phyloP scores from a whole-genome alignment of 2,888 invertebrate genomes.

The Laspeyria flexula region DNA sequence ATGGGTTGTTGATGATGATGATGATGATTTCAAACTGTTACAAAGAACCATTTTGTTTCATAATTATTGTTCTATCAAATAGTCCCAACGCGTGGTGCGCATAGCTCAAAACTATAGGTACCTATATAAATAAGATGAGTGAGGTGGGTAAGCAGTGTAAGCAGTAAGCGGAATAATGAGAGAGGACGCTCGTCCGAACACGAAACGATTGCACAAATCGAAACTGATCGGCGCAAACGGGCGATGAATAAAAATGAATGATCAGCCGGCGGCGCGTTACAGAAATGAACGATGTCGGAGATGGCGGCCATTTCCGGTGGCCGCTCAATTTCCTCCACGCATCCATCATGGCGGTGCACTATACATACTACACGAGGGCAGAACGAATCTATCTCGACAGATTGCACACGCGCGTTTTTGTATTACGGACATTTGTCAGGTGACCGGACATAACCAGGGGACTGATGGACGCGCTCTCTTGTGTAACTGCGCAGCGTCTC shows the following conservation, averaged over 20 bases:
- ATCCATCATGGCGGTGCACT: slow-evolving; percentile 47
- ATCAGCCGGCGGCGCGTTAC: slow-evolving; percentile 31
- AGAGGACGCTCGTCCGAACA: background rate
- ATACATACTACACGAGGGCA: background rate
- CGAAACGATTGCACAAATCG: slow-evolving; percentile 4
- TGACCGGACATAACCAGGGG: background rate
- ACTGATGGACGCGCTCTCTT: background rate
- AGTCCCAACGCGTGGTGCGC: no score
- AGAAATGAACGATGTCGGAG: slow-evolving; percentile 44
- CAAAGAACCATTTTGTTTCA: no score
- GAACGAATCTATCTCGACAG: slow-evolving; percentile 12
- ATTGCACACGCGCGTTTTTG: slow-evolving; percentile 39
- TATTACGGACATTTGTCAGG: slow-evolving; percentile 21
- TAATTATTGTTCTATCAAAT: no score
- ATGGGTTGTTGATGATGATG: no score
- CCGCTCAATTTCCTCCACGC: slow-evolving; percentile 54
- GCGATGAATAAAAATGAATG: slow-evolving; percentile 45
- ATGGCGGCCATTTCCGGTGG: slow-evolving; percentile 48
- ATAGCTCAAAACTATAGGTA: no score
- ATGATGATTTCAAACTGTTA: no score
- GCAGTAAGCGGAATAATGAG: no score
- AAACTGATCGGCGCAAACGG: slow-evolving; percentile 12
- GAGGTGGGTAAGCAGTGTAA: no score
- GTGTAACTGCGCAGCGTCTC: no score
- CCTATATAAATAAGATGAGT: no score